These are phyloP conservation scores for Plagiodera versicolora DNA, from an alignment of 2,888 invertebrate species.

Conservation along the genomic window DNA sequence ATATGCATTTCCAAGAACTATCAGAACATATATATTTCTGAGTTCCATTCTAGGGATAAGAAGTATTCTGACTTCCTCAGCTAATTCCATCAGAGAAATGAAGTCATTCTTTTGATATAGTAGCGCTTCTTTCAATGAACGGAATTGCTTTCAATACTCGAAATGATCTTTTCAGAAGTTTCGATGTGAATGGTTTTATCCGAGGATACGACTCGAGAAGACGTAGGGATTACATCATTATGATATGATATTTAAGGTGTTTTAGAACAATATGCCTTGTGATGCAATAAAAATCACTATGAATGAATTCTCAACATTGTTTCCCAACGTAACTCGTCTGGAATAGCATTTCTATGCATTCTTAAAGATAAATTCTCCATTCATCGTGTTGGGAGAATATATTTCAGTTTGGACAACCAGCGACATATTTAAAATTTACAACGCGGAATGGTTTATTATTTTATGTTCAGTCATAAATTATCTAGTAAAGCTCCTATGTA, in stretches of 20 bases:
- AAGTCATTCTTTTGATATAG: background rate
- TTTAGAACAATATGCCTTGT: too few relatives aligned
- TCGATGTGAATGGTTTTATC: background rate
- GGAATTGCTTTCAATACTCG: background rate
- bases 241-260: too few relatives aligned
- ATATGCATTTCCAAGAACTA: too few relatives aligned
- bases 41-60: background rate
- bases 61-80: background rate
- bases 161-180: background rate
- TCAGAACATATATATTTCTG: too few relatives aligned
- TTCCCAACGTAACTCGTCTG: too few relatives aligned
- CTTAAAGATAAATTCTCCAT: too few relatives aligned
- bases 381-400: too few relatives aligned
- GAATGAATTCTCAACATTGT: too few relatives aligned
- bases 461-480: conserved; percentile 43
- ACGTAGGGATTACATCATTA: too few relatives aligned
- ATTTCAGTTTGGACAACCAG: conserved; percentile 39
- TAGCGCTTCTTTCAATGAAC: background rate
- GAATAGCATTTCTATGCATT: too few relatives aligned
- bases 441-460: conserved; percentile 46
- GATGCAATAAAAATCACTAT: too few relatives aligned
- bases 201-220: too few relatives aligned
- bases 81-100: background rate
- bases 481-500: conserved; percentile 42
- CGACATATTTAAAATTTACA: conserved; percentile 43